These are phyloP conservation scores for Caenorhabditis sulstoni DNA, from an alignment of 2,888 invertebrate genomes.

Conservation along the genomic window DNA sequence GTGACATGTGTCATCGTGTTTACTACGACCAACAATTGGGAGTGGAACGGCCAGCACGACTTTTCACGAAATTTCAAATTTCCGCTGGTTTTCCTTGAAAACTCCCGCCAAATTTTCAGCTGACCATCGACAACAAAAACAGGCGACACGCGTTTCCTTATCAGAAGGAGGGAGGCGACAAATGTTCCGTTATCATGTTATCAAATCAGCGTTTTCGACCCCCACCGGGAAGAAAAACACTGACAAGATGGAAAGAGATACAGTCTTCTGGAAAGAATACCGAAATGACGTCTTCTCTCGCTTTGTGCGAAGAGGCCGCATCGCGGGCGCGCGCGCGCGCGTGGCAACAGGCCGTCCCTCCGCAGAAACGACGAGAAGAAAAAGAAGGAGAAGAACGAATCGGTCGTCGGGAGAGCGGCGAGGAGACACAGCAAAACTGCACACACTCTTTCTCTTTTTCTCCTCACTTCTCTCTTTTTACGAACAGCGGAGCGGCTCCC, in stretches of 20 bases:
- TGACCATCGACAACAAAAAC: no score
- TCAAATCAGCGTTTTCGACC: neutral
- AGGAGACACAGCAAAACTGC: slow-evolving; percentile 26
- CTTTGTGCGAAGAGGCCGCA: no score
- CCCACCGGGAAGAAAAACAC: neutral
- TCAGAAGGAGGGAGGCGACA: neutral
- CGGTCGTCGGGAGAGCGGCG: slow-evolving; percentile 5
- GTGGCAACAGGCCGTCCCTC: slow-evolving; percentile 34
- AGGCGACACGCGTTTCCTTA: neutral
- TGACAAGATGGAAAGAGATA: neutral
- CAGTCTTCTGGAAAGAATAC: neutral
- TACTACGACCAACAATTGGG: no score
- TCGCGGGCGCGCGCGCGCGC: neutral
- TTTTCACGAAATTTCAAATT: no score
- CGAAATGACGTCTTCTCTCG: slow-evolving; percentile 7
- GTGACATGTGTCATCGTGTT: no score
- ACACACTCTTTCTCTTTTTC: slow-evolving; percentile 22
- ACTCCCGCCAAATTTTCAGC: no score
- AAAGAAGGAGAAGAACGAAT: neutral
- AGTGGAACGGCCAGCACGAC: no score
- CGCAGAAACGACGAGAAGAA: slow-evolving; percentile 51
- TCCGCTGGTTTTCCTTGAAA: no score
- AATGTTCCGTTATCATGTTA: neutral
- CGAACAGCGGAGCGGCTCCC: slow-evolving; percentile 46
- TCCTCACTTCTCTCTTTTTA: neutral